Evolutionary conservation across 2,888 invertebrate genomes (phyloP).

Genomic region (Mythimna vitellina): DNA sequence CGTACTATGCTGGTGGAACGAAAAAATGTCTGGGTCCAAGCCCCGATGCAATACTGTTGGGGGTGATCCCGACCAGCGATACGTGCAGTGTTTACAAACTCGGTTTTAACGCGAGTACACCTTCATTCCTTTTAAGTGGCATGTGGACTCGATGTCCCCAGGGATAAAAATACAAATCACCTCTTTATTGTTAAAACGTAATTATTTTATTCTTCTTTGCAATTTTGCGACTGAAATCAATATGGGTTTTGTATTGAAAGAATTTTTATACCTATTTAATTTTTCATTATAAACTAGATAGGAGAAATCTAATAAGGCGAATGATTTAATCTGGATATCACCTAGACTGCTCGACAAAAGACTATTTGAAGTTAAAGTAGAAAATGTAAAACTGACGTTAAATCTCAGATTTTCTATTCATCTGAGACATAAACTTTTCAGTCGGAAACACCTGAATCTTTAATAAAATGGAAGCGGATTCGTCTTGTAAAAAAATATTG

Average conservation of each 20-base stretch:
- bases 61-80: conserved; percentile 71
- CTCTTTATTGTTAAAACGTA: conserved; percentile 45
- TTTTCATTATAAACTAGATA: conserved; percentile 2
- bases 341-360: neutral
- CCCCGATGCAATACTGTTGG: conserved; percentile 67
- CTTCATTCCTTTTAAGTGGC: conserved; percentile 65
- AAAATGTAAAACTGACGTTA: conserved; percentile 10
- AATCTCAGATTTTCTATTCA: conserved; percentile 17
- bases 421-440: conserved; percentile 31
- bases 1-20: conserved; percentile 61
- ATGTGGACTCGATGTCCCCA: conserved; percentile 56
- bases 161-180: conserved; percentile 58
- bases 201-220: conserved; percentile 29
- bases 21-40: conserved; percentile 72
- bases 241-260: neutral
- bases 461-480: conserved; percentile 57
- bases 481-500: conserved; percentile 61
- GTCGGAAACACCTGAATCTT: conserved; percentile 45
- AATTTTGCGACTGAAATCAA: neutral
- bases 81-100: conserved; percentile 80
- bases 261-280: conserved; percentile 2
- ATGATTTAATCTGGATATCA: conserved; percentile 5
- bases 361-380: conserved; percentile 3
- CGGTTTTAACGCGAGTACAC: conserved; percentile 65
- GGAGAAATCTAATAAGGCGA: neutral